Percentiles rank a stretch among this genome's conserved stretches.
Conservation (phyloP, 2,797 vertebrate species). For the Mormyrops attenuatus region DNA sequence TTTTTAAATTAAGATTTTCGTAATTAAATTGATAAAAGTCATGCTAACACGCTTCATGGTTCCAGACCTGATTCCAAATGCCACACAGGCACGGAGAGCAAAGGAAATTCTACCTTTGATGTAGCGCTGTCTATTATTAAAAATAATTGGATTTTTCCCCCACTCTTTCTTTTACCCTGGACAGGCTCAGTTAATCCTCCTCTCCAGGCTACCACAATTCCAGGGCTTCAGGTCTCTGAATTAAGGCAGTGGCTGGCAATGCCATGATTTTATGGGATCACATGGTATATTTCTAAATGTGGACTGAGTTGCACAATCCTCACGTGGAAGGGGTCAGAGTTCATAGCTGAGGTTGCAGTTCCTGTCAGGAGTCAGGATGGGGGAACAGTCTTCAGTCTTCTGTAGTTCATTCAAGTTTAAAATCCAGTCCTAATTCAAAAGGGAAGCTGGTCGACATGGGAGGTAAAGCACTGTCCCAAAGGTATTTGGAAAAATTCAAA, state of each 20-base stretch:
- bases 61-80: constrained; percentile 60
- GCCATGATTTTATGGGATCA: not conserved
- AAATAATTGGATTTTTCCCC: constrained; percentile 65
- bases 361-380: not conserved
- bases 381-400: not conserved
- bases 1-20: constrained; percentile 64
- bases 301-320: not conserved
- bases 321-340: not conserved
- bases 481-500: constrained; percentile 28
- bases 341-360: constrained; percentile 19
- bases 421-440: not conserved
- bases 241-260: not conserved
- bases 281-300: not conserved
- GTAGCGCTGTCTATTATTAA: constrained; percentile 65
- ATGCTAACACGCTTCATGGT: constrained; percentile 58
- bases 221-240: not conserved
- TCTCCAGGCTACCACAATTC: constrained; percentile 20
- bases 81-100: constrained; percentile 53
- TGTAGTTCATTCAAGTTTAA: not conserved
- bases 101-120: constrained; percentile 67
- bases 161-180: constrained; percentile 39
- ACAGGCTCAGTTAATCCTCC: constrained; percentile 58
- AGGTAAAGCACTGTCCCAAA: constrained; percentile 35
- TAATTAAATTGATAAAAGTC: constrained; percentile 74
- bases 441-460: constrained; percentile 27